A percentile compares a stretch with the other conserved stretches of the same genome.
Evolutionary conservation across 2,113 vertebrate species (phyloP).

Genomic region (Otocyon megalotis): DNA sequence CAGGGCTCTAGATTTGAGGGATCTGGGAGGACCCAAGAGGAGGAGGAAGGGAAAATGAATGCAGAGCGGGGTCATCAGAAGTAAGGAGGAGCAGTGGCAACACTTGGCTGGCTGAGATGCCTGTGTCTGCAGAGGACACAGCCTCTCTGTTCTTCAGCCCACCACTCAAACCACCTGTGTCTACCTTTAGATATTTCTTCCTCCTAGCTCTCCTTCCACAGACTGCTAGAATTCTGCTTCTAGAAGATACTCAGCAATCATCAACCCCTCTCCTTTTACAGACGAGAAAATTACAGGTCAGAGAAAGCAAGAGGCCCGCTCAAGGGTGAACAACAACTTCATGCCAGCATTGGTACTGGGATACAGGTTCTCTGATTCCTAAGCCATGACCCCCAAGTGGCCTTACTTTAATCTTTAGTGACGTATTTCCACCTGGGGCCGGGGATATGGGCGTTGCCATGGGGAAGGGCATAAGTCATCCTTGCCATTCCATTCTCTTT

Average conservation of each 20-base stretch:
- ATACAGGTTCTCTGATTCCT: neutral
- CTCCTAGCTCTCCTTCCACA: neutral
- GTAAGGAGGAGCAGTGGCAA: neutral
- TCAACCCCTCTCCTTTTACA: neutral
- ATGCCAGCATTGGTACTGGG: neutral
- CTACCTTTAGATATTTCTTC: neutral
- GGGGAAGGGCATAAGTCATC: neutral
- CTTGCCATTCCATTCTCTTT: neutral
- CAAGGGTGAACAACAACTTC: neutral
- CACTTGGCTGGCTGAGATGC: neutral
- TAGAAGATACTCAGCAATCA: neutral
- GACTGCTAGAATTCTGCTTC: neutral
- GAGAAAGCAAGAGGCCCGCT: neutral
- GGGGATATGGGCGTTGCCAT: accelerated
- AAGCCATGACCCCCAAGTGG: neutral
- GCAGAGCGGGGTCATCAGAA: accelerated
- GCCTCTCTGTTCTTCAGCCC: neutral
- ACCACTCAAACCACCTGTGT: neutral
- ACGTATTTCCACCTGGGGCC: neutral
- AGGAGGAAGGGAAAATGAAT: neutral
- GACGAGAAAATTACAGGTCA: neutral
- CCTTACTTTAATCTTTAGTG: neutral
- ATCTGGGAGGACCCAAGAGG: neutral
- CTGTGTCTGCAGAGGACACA: accelerated
- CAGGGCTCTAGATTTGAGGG: neutral